phyloP scores from a whole-genome alignment of 2,797 vertebrate genomes.

The Lutjanus campechanus region DNA sequence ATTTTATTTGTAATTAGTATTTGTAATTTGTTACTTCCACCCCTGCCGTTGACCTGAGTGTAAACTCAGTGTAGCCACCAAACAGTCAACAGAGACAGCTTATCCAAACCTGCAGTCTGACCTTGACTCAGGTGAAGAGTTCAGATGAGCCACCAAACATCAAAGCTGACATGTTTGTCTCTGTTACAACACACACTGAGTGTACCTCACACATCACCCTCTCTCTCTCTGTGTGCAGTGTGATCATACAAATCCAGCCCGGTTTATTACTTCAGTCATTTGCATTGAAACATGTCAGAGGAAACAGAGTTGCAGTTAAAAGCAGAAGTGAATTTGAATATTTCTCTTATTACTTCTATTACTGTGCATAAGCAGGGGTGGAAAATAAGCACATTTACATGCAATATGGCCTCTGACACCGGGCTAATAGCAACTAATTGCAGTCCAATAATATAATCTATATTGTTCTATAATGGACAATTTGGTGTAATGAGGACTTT shows the following conservation, averaged over 20 bases:
- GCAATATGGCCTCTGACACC: no score
- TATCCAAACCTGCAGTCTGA: conserved; percentile 27
- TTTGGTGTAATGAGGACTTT: no score
- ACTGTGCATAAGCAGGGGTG: background rate
- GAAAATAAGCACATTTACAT: background rate
- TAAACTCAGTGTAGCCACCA: conserved; percentile 12
- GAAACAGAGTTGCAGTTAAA: no score
- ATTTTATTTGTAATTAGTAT: no score
- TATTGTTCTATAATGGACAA: no score
- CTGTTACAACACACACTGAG: conserved; percentile 43
- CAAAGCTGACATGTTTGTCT: conserved; percentile 44
- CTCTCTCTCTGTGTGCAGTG: background rate
- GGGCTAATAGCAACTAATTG: no score
- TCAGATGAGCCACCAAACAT: conserved; percentile 20
- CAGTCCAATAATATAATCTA: no score
- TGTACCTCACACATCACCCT: background rate
- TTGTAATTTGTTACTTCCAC: no score
- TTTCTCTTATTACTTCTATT: background rate
- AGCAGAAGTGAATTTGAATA: background rate
- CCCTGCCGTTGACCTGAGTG: no score
- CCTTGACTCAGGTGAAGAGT: conserved; percentile 47
- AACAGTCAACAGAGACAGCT: conserved; percentile 39
- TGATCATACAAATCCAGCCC: background rate
- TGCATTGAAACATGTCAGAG: no score
- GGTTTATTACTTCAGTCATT: background rate